A percentile compares a stretch with the other conserved stretches of the same genome.
phyloP scores from a whole-genome alignment of 1,140 invertebrate genomes.

The Thaumatotibia leucotreta region DNA sequence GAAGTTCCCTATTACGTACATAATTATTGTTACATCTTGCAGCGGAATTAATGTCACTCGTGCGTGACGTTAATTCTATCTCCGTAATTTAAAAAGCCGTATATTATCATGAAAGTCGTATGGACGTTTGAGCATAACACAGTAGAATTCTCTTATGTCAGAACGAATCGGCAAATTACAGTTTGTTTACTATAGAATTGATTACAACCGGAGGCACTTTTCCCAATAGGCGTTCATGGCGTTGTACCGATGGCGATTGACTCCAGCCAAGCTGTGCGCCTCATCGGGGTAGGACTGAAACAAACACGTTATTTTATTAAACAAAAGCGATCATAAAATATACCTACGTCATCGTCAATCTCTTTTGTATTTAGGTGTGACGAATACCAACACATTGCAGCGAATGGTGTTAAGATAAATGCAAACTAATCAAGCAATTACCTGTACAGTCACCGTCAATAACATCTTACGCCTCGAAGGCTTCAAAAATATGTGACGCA shows the following conservation, averaged over 20 bases:
- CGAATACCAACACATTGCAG: not conserved
- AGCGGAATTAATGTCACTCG: not conserved
- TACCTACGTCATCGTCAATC: not conserved
- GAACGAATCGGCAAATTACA: not conserved
- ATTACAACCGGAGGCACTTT: constrained; percentile 79
- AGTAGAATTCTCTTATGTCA: too few relatives aligned
- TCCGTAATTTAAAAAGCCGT: too few relatives aligned
- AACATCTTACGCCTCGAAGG: too few relatives aligned
- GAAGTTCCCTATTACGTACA: not conserved
- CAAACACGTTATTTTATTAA: constrained; percentile 28
- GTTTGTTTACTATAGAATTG: too few relatives aligned
- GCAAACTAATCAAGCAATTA: not conserved
- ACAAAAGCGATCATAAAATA: too few relatives aligned
- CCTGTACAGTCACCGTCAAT: too few relatives aligned
- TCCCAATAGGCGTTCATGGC: constrained; percentile 91
- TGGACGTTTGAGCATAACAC: too few relatives aligned
- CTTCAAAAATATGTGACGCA: too few relatives aligned
- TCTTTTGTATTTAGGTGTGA: not conserved
- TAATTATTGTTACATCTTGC: not conserved
- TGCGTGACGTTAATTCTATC: not conserved
- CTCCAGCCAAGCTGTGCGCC: constrained; percentile 87
- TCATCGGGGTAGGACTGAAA: constrained; percentile 96
- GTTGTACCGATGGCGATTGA: constrained; percentile 91
- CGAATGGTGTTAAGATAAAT: not conserved
- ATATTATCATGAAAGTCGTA: too few relatives aligned